Conservation (phyloP, 2,888 invertebrate genomes). For the Anorthoa munda region DNA sequence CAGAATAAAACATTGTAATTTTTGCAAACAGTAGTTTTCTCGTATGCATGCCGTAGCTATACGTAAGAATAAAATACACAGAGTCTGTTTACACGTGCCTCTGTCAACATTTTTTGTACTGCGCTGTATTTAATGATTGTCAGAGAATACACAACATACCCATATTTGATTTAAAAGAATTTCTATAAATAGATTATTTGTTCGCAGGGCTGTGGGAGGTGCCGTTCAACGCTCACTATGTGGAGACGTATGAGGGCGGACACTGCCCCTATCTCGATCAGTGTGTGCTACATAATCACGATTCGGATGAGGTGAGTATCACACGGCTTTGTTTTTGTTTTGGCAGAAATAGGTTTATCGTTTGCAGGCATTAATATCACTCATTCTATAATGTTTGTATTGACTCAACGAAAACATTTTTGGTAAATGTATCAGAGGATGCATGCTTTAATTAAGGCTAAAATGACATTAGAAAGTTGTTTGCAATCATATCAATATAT, state of each 20-base stretch:
- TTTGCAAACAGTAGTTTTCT: not conserved
- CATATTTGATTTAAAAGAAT: slow-evolving; percentile 38
- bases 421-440: not conserved
- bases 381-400: not conserved
- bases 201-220: slow-evolving; percentile 96
- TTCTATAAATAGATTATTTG: slow-evolving; percentile 32
- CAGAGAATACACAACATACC: slow-evolving; percentile 14
- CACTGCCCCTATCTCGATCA: slow-evolving; percentile 98
- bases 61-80: slow-evolving; percentile 8
- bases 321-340: slow-evolving; percentile 9
- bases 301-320: slow-evolving; percentile 91
- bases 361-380: not conserved
- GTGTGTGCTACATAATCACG: slow-evolving; percentile 97
- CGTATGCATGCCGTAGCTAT: not conserved
- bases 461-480: not conserved
- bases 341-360: not conserved
- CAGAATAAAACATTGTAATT: not conserved
- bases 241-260: slow-evolving; percentile 97
- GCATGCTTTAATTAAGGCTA: not conserved
- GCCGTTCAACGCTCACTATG: slow-evolving; percentile 97
- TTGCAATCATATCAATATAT: not conserved
- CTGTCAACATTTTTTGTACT: slow-evolving; percentile 26
- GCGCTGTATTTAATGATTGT: slow-evolving; percentile 31
- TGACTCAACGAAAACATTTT: not conserved
- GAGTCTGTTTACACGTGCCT: slow-evolving; percentile 13